These are phyloP conservation scores for Clarias magur DNA, from an alignment of 2,113 vertebrate genomes.

Conservation along the genomic window DNA sequence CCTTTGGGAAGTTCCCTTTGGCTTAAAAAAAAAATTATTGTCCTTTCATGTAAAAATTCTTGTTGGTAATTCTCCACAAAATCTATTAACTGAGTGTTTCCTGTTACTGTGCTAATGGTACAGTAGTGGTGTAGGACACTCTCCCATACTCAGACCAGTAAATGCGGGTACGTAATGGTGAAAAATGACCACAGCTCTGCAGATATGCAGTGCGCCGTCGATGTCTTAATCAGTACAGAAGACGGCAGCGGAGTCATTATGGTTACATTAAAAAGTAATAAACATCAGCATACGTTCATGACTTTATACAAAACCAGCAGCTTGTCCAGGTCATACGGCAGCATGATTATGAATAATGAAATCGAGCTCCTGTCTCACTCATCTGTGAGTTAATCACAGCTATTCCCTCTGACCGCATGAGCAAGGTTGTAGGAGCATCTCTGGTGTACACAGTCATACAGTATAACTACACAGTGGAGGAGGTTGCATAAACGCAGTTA, in stretches of 20 bases:
- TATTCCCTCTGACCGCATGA: constrained; percentile 1
- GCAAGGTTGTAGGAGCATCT: not conserved
- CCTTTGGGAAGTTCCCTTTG: not conserved
- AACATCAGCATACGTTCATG: constrained; percentile 36
- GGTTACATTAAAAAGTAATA: constrained; percentile 56
- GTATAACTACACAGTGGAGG: not conserved
- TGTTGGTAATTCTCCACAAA: not conserved
- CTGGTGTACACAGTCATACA: not conserved
- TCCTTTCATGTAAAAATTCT: not conserved
- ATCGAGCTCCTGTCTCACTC: not conserved
- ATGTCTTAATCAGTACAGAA: constrained; percentile 43
- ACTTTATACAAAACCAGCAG: constrained; percentile 24
- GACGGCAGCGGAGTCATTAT: constrained; percentile 40
- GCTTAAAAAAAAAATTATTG: not conserved
- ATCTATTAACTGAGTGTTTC: not conserved
- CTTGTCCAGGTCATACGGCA: constrained; percentile 24
- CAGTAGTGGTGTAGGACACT: not conserved
- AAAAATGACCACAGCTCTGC: constrained; percentile 26
- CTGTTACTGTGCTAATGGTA: not conserved
- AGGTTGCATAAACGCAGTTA: not conserved
- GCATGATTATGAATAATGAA: constrained; percentile 47
- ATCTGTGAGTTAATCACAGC: constrained; percentile 33
- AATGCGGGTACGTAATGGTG: constrained; percentile 33
- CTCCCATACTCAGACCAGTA: constrained; percentile 12
- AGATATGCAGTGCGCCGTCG: not conserved